Evolutionary conservation across 2,888 invertebrate genomes (phyloP), one percentile per base, ranked within the genome.

Genomic region (Saturnia pavonia): DNA sequence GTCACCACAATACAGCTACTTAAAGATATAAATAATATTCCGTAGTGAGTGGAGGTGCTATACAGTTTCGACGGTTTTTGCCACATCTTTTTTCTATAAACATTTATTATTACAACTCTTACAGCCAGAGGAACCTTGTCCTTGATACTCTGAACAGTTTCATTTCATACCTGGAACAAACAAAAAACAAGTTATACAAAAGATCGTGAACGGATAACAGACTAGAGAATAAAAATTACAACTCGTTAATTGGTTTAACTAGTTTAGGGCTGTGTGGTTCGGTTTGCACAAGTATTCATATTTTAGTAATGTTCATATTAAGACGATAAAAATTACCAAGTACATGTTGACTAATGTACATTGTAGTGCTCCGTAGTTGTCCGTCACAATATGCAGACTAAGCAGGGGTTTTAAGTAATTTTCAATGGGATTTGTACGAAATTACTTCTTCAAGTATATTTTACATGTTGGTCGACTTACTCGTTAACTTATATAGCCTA

Each of bases 181-280:
- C 27, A 60, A 60, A 60, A 60, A 60, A 27, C 57, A 60, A 27
- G 27, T 60, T 60, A 60, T 60, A 60, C 4, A 25, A 25, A 25
- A 60, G 27, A 60, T 60, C 57, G 57, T 60, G 57, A 57, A 25
- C 57, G 57, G 27, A 60, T 60, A 60, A 27, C 27, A 27, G 22
- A 60, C 25, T 60, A 60, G 3, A 27, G 27, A 60, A 60, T 14
- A 60, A 25, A 27, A 25, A 25, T 60, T 60, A 27, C 12, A 25
- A 25, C 9, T 19, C 12, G 1, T 12, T 25, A 57, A 25, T 57
- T 12, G 22, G 1, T 57, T 25, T 12, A 57, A 25, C 12, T 12
- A 1, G 25, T 25, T 12, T 57, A 57, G 57, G 16, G 12, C 12
- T 25, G 57, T 25, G 12, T 4, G 25, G n/a, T 9, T n/a, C n/a